A percentile compares a stretch with the other conserved stretches of the same genome.
phyloP scores from a whole-genome alignment of 1,140 invertebrate species.

The Drosophila rufa region DNA sequence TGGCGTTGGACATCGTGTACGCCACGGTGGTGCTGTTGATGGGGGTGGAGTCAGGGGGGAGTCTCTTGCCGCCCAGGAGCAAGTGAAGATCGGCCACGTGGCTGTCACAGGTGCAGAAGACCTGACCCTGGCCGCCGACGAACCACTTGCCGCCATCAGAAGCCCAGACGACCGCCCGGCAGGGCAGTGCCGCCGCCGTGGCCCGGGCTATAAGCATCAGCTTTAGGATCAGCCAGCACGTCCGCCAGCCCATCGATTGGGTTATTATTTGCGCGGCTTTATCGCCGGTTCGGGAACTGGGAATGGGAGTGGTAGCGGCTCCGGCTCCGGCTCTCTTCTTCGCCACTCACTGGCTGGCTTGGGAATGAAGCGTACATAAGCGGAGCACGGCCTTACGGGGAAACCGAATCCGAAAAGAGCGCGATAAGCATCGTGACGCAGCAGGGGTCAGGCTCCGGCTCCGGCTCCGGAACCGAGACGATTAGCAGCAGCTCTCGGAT shows the following conservation, averaged over 20 bases:
- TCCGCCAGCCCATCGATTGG: conserved; percentile 2
- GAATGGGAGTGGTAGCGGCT: no score
- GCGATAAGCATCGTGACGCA: no score
- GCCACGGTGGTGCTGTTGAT: neutral
- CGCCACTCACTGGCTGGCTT: no score
- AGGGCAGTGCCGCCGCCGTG: neutral
- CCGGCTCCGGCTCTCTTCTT: no score
- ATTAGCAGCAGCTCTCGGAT: no score
- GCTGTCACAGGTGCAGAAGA: neutral
- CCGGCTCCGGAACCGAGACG: no score
- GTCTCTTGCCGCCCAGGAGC: rapidly evolving
- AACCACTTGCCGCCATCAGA: neutral
- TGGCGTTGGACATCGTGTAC: neutral
- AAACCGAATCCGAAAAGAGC: no score
- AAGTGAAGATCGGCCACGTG: neutral
- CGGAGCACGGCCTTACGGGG: neutral
- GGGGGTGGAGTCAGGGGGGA: neutral
- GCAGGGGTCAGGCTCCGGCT: no score
- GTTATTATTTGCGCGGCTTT: neutral
- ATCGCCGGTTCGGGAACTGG: no score
- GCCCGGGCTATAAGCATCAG: neutral
- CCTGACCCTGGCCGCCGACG: neutral
- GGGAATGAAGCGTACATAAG: neutral
- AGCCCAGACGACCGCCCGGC: neutral
- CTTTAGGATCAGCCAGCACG: neutral